Evolutionary conservation across 2,888 invertebrate genomes (phyloP).

Genomic region (Hipparchia semele): DNA sequence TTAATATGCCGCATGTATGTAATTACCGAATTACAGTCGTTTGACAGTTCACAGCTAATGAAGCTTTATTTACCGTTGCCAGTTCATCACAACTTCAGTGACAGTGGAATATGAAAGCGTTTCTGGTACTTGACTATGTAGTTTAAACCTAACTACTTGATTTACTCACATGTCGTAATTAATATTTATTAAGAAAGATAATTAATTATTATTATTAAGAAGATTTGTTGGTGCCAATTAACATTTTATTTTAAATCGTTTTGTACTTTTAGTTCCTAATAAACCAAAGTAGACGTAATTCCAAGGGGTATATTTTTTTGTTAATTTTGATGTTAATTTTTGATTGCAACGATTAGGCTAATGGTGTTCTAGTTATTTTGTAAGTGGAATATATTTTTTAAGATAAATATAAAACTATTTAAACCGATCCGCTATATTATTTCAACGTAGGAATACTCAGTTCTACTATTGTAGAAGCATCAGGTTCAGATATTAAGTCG

Average conservation of each 20-base stretch:
- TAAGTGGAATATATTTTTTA: slow-evolving; percentile 24
- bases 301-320: slow-evolving; percentile 44
- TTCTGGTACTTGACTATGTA: too few species aligned
- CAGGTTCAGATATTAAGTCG: too few species aligned
- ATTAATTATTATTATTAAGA: neutral
- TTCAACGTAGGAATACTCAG: neutral
- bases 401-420: slow-evolving; percentile 32
- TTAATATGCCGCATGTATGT: too few species aligned
- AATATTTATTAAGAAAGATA: too few species aligned
- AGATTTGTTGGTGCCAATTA: slow-evolving; percentile 29
- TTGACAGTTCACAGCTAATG: too few species aligned
- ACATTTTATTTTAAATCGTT: slow-evolving; percentile 25
- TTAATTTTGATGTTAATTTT: slow-evolving; percentile 45
- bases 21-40: too few species aligned
- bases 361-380: slow-evolving; percentile 14
- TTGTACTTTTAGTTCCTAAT: slow-evolving; percentile 51
- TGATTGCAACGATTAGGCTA: slow-evolving; percentile 23
- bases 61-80: too few species aligned
- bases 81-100: too few species aligned
- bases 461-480: too few species aligned
- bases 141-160: too few species aligned
- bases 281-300: slow-evolving; percentile 51
- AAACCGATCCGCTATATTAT: slow-evolving; percentile 11
- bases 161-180: too few species aligned
- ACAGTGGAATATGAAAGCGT: too few species aligned